Evolutionary conservation across 1,140 invertebrate genomes (phyloP), one percentile per base, ranked within the genome.

Genomic region (Drosophila nigromelanica): DNA sequence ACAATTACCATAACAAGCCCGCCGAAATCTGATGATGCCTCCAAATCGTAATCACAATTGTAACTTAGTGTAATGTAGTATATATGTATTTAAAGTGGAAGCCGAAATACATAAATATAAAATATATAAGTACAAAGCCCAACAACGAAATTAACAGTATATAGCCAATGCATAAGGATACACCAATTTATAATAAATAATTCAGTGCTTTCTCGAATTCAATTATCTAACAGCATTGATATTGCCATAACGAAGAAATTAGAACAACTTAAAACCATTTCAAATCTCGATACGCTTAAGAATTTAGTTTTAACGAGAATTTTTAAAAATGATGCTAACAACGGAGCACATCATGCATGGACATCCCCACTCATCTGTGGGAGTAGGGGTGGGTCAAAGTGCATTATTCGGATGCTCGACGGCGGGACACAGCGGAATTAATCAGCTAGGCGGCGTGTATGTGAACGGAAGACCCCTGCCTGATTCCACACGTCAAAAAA

Each of bases 401-500:
- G 94, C 94, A 73, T 93, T 96, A 73, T 96, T 96, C 93, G 95
- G 95, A 60, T 96, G 95, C 91, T 96, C 95, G 33, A 94, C 95
- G 64, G 94, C 96, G 18, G 98, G 98, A 74, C 98, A 98, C 94
- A 98, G 97, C 92, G 98, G 98, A 67, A 97, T 99, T 90, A 99
- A 99, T 93, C 98, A 99, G 93, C 95, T 99, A 72, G 98, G 98
- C 62, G 98, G 98, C 42, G 98, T 99, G 56, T 99, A 98, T 94
- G 98, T 99, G 69, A 99, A 99, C 92, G 99, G 99, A 21, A 94
- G 99, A 68, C 99, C 99, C 6, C 93, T 99, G 87, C 98, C 98
- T 1, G 98, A 99, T 93, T 97, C 97, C 50, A 99, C 98, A 43
- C 94, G 99, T 70, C 98, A 99, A 93, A 97, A 98, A 94, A 99